Evolutionary conservation across 2,888 invertebrate species (phyloP), one percentile per base, ranked within the genome.

Genomic region (Psylliodes chrysocephalus): DNA sequence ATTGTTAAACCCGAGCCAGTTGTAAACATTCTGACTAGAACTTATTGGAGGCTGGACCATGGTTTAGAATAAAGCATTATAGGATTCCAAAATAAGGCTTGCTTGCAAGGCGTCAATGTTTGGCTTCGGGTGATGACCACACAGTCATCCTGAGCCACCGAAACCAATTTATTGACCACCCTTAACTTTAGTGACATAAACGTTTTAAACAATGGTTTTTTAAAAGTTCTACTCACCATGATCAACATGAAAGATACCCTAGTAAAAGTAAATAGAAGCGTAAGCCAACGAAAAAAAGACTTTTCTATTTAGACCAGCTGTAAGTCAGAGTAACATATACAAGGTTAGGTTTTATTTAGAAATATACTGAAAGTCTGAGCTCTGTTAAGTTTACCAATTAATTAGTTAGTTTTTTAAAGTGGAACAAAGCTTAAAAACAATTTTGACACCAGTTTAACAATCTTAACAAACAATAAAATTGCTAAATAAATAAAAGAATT

Each of bases 121-220:
- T 77, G 78, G 76, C 76, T 75, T 77, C 79, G 80, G 81, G 76
- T 71, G 80, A 81, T 79, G 79, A 76, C 70, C 59, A 30, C 3
- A 15, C 22, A 52, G 15, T 60, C 78, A 78, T 81, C 79, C 77
- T 79, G 81, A 81, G 81, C 81, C 81, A 79, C 81, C 81, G 79
- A 77, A 68, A 72, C 71, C 77, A 74, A 75, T 76, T 67, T 73
- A 73, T 71, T 68, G 77, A 75, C 73, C 72, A n/a, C n/a, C n/a
- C n/a, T n/a, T 66, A 22, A n/a, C 52, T 54, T 25, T 18, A 64
- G n/a, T 66, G 64, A 69, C 66, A 25, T 54, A 63, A 33, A 49
- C 49, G 60, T 74, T 78, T 69, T 69, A 71, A 68, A 73, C 77
- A 75, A 71, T 71, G 78, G 78, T 79, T 79, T 78, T 74, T 69